Evolutionary conservation across 2,888 invertebrate species (phyloP).

Genomic region (Lasioglossum lativentre): DNA sequence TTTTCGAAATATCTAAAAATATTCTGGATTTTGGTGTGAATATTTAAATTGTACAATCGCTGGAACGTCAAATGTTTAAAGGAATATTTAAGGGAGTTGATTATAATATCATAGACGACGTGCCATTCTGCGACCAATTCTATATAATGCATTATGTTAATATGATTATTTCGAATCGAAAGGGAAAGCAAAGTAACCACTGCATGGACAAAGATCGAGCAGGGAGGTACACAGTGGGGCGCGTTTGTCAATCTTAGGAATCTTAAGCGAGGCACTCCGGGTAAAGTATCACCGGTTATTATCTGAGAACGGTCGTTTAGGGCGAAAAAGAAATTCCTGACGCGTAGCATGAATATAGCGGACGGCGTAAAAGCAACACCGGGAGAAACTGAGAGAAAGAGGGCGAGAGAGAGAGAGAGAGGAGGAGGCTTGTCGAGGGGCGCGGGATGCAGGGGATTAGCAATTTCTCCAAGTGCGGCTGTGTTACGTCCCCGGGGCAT

Average conservation of each 20-base stretch:
- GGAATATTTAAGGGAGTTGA: too few species aligned
- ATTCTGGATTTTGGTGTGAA: too few species aligned
- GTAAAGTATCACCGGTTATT: conserved; percentile 43
- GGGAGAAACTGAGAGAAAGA: neutral
- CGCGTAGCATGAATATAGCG: conserved; percentile 56
- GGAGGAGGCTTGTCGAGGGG: conserved; percentile 38
- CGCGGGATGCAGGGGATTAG: conserved; percentile 67
- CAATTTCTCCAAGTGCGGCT: conserved; percentile 74
- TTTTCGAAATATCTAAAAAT: neutral
- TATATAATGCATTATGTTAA: neutral
- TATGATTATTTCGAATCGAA: neutral
- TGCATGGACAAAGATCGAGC: neutral
- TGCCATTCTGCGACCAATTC: too few species aligned
- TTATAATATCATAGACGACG: too few species aligned
- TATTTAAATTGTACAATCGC: too few species aligned
- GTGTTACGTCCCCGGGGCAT: conserved; percentile 70
- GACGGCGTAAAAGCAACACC: conserved; percentile 58
- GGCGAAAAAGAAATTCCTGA: conserved; percentile 57
- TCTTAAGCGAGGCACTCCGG: conserved; percentile 17
- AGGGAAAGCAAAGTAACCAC: neutral
- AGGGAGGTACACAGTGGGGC: neutral
- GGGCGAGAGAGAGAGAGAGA: neutral
- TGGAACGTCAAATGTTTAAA: too few species aligned
- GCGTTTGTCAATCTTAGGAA: neutral
- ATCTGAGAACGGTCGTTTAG: conserved; percentile 59